Percentiles rank a stretch among this genome's conserved stretches.
Conservation (phyloP, 1,140 invertebrate genomes). For the Ips nitidus region DNA sequence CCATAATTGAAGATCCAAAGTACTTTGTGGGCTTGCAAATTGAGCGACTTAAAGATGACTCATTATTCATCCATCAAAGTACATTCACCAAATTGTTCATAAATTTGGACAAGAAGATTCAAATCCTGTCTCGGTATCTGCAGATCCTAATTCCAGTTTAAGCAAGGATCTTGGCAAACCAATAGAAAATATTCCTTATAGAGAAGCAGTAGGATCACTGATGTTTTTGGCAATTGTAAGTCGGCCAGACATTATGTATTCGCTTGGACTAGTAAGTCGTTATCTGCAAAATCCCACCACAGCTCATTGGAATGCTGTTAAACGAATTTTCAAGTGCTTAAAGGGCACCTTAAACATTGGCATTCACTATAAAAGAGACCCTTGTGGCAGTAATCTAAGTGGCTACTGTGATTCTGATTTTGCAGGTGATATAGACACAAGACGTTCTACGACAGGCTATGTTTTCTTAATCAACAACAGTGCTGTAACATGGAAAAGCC, state of each 20-base stretch:
- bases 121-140: too few relatives aligned
- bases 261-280: constrained; percentile 44
- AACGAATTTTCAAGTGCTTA: constrained; percentile 51
- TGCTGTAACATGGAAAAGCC: constrained; percentile 46
- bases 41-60: too few relatives aligned
- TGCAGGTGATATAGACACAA: constrained; percentile 43
- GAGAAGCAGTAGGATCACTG: constrained; percentile 48
- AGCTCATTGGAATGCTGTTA: constrained; percentile 47
- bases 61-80: too few relatives aligned
- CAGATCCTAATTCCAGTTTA: too few relatives aligned
- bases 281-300: constrained; percentile 40
- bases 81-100: too few relatives aligned
- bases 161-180: too few relatives aligned
- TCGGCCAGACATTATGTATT: constrained; percentile 52
- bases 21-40: too few relatives aligned
- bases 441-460: constrained; percentile 47
- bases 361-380: constrained; percentile 2
- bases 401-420: constrained; percentile 49
- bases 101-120: too few relatives aligned
- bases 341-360: constrained; percentile 27
- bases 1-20: too few relatives aligned
- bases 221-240: constrained; percentile 49
- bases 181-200: constrained; percentile 30
- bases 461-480: constrained; percentile 46
- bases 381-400: not conserved